Evolutionary conservation across 2,888 invertebrate genomes (phyloP), one percentile per base, ranked within the genome.

Genomic region (Rhagophthalmus giganteus): DNA sequence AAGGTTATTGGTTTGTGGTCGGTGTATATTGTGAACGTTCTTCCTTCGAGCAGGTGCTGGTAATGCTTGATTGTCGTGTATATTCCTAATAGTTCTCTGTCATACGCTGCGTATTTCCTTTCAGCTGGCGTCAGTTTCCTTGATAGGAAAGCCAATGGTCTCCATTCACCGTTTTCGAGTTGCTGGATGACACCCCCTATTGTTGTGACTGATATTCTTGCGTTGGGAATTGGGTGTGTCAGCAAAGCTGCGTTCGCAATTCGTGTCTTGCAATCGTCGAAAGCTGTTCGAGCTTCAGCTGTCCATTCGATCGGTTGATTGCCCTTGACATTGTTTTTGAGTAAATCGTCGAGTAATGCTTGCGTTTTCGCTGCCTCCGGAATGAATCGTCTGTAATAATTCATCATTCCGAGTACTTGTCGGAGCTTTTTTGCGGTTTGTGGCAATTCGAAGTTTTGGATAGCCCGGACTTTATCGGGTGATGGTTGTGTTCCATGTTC

Each of bases 101-200:
- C n/a, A n/a, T n/a, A n/a, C n/a, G n/a, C n/a, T n/a, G n/a, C n/a
- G n/a, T n/a, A n/a, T n/a, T n/a, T n/a, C n/a, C n/a, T n/a, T n/a
- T n/a, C n/a, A n/a, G n/a, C n/a, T n/a, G n/a, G n/a, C n/a, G n/a
- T 63, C 0, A 74, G 54, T 27, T 70, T 72, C 28, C 56, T 58
- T 1, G 71, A 72, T 44, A 68, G 74, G 40, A 73, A 75, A 1
- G 67, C 68, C 2, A 74, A 40, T 0, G 73, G 73, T 54, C 72
- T 55, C 65, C 68, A 66, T 0, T 42, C 10, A 7, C 55, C 38
- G 2, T 59, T 32, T 2, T 54, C 46, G 0, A 32, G 15, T 52
- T 74, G 74, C 39, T 75, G 70, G 6, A 76, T 38, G 0, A 64
- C 68, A 1, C 71, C 72, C 1, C 74, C 74, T 2, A 74, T 63